Evolutionary conservation across 2,797 vertebrate genomes (phyloP), one percentile per base, ranked within the genome.

Genomic region (Etheostoma perlongum): DNA sequence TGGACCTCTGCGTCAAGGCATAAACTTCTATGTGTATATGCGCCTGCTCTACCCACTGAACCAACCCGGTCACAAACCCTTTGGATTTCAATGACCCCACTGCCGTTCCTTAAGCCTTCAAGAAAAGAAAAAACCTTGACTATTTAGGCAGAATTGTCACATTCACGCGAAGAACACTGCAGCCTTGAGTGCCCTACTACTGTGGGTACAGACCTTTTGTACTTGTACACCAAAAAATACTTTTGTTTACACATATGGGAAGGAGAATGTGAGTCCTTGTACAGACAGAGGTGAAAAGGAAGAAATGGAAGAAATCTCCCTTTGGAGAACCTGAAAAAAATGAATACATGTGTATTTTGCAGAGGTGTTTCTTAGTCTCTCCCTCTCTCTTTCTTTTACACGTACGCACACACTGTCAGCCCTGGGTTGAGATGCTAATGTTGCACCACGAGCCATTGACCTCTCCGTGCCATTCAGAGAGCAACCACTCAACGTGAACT

Each of bases 361-460:
- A 47, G 42, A 48, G 33, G 53, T 68, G 40, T 73, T n/a, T 76
- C 36, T 40, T 12, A 11, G 23, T 61, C 59, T 70, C 49, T 40
- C 36, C 23, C 53, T 18, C 25, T 1, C n/a, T 51, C 59, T 59
- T 33, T 1, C 16, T 48, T 10, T 33, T 21, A 66, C 65, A 81
- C 40, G 72, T 23, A 62, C 54, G 55, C 79, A 84, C 72, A 79
- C 44, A 67, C 67, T 61, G 60, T 46, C 72, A 42, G 54, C 19
- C 7, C 59, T 18, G 53, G 69, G 71, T 75, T 78, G 75, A 82
- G 73, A 86, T 90, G 83, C 82, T 82, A 83, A 91, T 85, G 46
- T 69, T 66, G 64, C 77, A 84, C 79, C 61, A 72, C 59, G 76
- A 86, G 85, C 79, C 71, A 67, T 67, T 90, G 89, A 92, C 88